A percentile compares a stretch with the other conserved stretches of the same genome.
Evolutionary conservation across 1,140 invertebrate genomes (phyloP).

Genomic region (Listronotus oregonensis): DNA sequence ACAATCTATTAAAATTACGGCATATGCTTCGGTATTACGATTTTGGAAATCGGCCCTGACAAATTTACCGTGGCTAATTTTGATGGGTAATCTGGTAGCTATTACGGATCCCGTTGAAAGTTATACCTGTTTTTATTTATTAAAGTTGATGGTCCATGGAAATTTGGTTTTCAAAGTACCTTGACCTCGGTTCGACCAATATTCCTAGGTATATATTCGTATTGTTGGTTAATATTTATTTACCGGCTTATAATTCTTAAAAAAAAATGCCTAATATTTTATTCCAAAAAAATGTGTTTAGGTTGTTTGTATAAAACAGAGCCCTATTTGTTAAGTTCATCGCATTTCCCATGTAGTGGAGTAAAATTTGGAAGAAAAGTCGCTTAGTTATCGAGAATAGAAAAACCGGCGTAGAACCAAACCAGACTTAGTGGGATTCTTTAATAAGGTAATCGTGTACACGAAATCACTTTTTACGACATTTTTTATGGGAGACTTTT

Average conservation of each 20-base stretch:
- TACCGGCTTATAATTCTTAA: background rate
- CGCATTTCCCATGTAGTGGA: too few relatives aligned
- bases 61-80: conserved; percentile 22
- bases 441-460: too few relatives aligned
- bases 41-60: conserved; percentile 22
- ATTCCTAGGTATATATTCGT: conserved; percentile 11
- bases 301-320: too few relatives aligned
- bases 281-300: too few relatives aligned
- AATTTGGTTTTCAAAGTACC: background rate
- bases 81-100: conserved; percentile 27
- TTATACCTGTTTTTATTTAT: conserved; percentile 23
- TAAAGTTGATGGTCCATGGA: conserved; percentile 7
- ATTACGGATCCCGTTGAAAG: conserved; percentile 14
- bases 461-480: too few relatives aligned
- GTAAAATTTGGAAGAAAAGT: too few relatives aligned
- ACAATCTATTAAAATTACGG: conserved; percentile 26
- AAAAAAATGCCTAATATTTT: too few relatives aligned
- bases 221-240: conserved; percentile 19
- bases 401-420: too few relatives aligned
- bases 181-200: background rate
- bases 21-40: conserved; percentile 14
- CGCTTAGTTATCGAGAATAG: too few relatives aligned
- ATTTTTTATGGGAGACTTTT: too few relatives aligned
- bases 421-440: too few relatives aligned
- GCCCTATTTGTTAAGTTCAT: too few relatives aligned